phyloP scores from a whole-genome alignment of 2,888 invertebrate genomes.

The Julus scandinavius region DNA sequence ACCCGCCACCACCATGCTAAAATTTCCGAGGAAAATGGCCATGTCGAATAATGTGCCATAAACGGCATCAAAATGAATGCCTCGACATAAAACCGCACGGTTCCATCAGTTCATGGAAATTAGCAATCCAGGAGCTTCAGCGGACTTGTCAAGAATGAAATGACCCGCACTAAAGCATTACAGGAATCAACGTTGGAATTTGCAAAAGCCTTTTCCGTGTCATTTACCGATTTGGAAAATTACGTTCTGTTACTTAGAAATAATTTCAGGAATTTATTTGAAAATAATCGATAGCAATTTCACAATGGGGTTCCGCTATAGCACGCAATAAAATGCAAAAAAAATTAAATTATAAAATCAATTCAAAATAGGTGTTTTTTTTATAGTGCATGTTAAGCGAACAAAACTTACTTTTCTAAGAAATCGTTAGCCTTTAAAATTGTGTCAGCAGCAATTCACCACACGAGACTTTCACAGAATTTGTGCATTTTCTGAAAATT shows the following conservation, averaged over 20 bases:
- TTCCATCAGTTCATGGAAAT: slow-evolving; percentile 16
- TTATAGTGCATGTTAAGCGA: too few species aligned
- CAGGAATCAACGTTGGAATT: not conserved
- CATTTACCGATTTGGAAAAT: slow-evolving; percentile 4
- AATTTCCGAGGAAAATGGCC: slow-evolving; percentile 4
- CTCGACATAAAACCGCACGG: slow-evolving; percentile 23
- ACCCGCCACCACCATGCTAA: not conserved
- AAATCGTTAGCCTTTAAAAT: too few species aligned
- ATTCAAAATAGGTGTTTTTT: not conserved
- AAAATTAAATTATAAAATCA: not conserved
- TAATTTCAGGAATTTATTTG: not conserved
- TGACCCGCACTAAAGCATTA: not conserved
- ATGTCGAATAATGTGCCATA: slow-evolving; percentile 20
- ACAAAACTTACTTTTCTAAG: too few species aligned
- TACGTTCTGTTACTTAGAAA: not conserved
- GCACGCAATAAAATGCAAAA: not conserved
- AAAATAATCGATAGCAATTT: not conserved
- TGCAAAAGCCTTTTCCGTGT: not conserved
- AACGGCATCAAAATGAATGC: slow-evolving; percentile 19
- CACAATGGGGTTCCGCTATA: not conserved
- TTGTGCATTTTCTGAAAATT: too few species aligned
- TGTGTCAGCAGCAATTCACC: too few species aligned
- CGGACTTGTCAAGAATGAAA: slow-evolving; percentile 7
- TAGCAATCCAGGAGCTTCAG: not conserved
- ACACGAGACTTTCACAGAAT: too few species aligned